These are phyloP conservation scores for Corydoras sp. DNA, from an alignment of 2,113 vertebrate genomes.

Conservation along the genomic window DNA sequence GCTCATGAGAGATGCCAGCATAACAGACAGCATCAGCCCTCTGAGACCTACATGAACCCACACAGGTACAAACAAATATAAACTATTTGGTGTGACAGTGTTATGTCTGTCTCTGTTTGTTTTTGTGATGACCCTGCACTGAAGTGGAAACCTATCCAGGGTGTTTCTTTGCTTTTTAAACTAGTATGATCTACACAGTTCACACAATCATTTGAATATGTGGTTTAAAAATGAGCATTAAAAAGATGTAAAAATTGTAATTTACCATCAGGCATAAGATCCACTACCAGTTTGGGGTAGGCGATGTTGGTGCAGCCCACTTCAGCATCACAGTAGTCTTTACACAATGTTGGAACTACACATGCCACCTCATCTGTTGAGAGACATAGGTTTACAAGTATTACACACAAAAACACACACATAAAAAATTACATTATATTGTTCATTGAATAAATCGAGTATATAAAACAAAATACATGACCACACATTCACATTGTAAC, in stretches of 20 bases:
- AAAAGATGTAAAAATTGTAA: conserved; percentile 13
- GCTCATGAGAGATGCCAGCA: conserved; percentile 96
- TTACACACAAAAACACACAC: conserved; percentile 7
- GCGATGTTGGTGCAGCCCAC: conserved; percentile 92
- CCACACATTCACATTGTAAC: not conserved
- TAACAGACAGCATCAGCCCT: conserved; percentile 90
- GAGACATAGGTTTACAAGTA: not conserved
- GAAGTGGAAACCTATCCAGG: not conserved
- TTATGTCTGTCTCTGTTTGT: not conserved
- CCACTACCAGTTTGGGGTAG: conserved; percentile 85
- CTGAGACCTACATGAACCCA: conserved; percentile 71
- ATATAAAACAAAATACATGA: no score
- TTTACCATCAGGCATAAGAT: conserved; percentile 89
- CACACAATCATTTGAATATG: no score
- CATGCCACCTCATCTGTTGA: conserved; percentile 82
- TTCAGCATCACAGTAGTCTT: conserved; percentile 61
- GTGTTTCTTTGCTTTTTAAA: not conserved
- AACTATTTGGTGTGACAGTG: no score
- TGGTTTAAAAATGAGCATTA: no score
- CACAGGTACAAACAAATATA: conserved; percentile 27
- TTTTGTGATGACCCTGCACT: not conserved
- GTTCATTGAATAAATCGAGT: no score
- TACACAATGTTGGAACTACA: conserved; percentile 68
- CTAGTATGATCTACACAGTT: not conserved
- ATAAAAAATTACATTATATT: not conserved